Conservation (phyloP, 2,113 vertebrate species). For the Eulemur rufifrons region DNA sequence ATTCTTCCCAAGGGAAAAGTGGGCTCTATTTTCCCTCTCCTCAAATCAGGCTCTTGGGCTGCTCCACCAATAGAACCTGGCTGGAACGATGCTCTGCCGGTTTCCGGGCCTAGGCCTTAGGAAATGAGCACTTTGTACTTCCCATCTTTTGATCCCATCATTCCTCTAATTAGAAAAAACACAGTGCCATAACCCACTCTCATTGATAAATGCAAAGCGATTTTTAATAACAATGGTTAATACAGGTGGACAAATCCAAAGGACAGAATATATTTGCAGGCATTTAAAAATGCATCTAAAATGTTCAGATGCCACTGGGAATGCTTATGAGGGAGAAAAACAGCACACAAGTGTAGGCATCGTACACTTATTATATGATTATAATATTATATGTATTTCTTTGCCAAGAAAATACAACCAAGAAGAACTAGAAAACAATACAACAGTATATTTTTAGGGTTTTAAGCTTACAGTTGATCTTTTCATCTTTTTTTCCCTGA, state of each 20-base stretch:
- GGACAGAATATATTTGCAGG: neutral
- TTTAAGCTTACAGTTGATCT: neutral
- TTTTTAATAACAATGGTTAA: neutral
- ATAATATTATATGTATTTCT: neutral
- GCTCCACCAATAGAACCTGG: neutral
- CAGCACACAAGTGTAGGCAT: neutral
- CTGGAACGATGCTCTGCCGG: accelerated
- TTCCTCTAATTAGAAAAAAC: neutral
- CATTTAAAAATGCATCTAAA: neutral
- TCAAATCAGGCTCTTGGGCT: neutral
- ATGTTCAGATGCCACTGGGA: neutral
- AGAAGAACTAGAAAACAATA: neutral
- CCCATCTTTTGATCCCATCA: neutral
- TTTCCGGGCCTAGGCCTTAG: neutral
- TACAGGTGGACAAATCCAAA: neutral
- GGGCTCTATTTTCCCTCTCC: neutral
- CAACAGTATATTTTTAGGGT: neutral
- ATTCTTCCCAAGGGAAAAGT: neutral
- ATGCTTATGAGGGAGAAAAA: neutral
- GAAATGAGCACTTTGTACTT: neutral
- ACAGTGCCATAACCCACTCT: neutral
- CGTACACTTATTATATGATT: neutral
- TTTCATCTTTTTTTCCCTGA: neutral
- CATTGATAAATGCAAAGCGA: neutral
- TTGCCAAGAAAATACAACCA: conserved; percentile 13